Evolutionary conservation across 1,140 invertebrate species (phyloP).

Genomic region (Zaprionus capensis): DNA sequence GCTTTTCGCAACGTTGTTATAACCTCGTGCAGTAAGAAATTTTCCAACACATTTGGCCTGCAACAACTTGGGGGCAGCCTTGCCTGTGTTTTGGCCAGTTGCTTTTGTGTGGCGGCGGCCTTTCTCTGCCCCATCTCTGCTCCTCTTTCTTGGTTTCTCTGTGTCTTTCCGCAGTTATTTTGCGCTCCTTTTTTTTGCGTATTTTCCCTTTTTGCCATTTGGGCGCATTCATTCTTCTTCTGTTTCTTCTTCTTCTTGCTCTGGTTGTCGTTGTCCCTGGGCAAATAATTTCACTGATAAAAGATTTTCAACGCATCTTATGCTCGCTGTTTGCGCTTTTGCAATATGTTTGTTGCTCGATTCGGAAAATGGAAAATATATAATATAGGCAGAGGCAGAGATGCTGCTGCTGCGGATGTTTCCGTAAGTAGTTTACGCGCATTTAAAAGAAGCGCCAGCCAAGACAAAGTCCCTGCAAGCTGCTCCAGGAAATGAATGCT

Average conservation of each 20-base stretch:
- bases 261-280: conserved; percentile 59
- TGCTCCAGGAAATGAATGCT: conserved; percentile 72
- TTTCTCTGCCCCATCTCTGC: conserved; percentile 9
- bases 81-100: conserved; percentile 40
- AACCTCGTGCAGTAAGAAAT: conserved; percentile 65
- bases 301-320: conserved; percentile 81
- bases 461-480: conserved; percentile 13
- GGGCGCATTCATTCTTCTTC: conserved; percentile 37
- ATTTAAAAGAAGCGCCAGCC: conserved; percentile 60
- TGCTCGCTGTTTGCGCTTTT: conserved; percentile 75
- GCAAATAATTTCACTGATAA: conserved; percentile 82
- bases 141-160: conserved; percentile 11
- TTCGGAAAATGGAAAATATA: conserved; percentile 31
- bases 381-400: conserved; percentile 26
- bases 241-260: background rate
- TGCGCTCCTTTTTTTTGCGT: conserved; percentile 3
- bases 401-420: conserved; percentile 24
- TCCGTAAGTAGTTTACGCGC: conserved; percentile 76
- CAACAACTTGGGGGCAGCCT: conserved; percentile 60
- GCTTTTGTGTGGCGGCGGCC: conserved; percentile 37
- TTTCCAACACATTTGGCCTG: conserved; percentile 79
- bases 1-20: conserved; percentile 59
- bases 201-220: conserved; percentile 37
- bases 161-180: conserved; percentile 24
- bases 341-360: conserved; percentile 69